Base-by-base conservation (phyloP, 2,113 vertebrate genomes). In the Eclectus roratus region DNA sequence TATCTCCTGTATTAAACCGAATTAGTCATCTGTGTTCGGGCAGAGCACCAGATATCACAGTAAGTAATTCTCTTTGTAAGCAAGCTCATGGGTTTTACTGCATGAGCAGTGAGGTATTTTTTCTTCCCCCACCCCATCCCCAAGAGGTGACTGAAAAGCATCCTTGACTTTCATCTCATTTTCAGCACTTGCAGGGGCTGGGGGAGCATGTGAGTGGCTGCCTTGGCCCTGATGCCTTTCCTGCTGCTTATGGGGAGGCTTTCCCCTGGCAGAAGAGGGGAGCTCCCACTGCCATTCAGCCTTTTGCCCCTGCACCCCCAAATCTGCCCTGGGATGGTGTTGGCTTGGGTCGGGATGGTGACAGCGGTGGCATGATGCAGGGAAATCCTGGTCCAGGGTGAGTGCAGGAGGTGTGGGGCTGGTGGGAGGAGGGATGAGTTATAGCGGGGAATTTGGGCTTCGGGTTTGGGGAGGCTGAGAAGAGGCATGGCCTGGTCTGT, bases 41-140 rank as follows among this genome's bases (percentile, higher is more conserved):
- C 76, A 39, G 17, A 65, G 58, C 53, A 85, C 33, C 76, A 52
- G 76, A 50, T 68, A 89, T 39, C 33, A 18, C 69, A 35, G 72
- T 74, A 87, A 95, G 72, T 88, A 96, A 82, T 89, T 93, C 65
- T 89, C 87, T 93, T 85, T 89, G 85, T 81, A 85, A 83, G 74
- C 35, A 49, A 23, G 55, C 33, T 58, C 55, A 14, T 58, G 55
- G 11, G 24, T 78, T 64, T 61, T 58, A 61, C 29, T 49, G 52
- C 17, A 8, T 35, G 25, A 84, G 47, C 39, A 87, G 21, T 43
- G 35, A 80, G 55, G 3, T 20, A 14, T 7, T 25, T 43, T 6
- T 23, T 6, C 37, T 43, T 25, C 16, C 17, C 50, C 6, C 16
- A 20, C 50, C 18, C 0, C 33, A 17, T 27, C 37, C 44, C 31